Evolutionary conservation across 2,113 vertebrate genomes (phyloP).

Genomic region (Perca flavescens): DNA sequence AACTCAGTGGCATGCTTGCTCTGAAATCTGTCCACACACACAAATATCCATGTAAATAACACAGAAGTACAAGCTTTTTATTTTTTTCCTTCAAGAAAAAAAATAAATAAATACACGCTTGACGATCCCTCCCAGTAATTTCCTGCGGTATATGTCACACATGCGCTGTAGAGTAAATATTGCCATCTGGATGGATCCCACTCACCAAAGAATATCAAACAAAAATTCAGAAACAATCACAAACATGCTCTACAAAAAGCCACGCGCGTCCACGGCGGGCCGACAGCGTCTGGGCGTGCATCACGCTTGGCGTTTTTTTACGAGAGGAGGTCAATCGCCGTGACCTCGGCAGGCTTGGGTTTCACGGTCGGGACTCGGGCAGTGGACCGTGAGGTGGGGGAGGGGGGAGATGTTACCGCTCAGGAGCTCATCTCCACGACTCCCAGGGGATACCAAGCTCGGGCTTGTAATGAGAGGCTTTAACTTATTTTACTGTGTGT

Average conservation of each 20-base stretch:
- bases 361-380: conserved; percentile 58
- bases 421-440: conserved; percentile 63
- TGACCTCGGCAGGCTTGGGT: conserved; percentile 70
- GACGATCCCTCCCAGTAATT: conserved; percentile 5
- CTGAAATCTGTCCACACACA: conserved; percentile 41
- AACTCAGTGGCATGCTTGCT: conserved; percentile 26
- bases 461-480: conserved; percentile 71
- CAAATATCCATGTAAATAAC: conserved; percentile 21
- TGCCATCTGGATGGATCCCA: conserved; percentile 48
- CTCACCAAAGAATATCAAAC: conserved; percentile 60
- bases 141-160: conserved; percentile 49
- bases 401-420: conserved; percentile 51
- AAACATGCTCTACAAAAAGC: conserved; percentile 42
- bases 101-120: conserved; percentile 8
- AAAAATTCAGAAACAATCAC: conserved; percentile 50
- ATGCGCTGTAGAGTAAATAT: conserved; percentile 60
- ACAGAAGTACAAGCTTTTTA: conserved; percentile 3
- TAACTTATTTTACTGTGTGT: conserved; percentile 63
- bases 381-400: conserved; percentile 51
- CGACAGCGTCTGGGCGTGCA: conserved; percentile 56
- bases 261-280: conserved; percentile 11
- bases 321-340: conserved; percentile 72
- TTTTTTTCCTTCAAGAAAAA: not conserved
- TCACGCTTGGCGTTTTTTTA: conserved; percentile 65
- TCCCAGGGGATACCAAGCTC: conserved; percentile 47